These are phyloP conservation scores for Oncorhynchus masou DNA, from an alignment of 2,113 vertebrate genomes.

Conservation along the genomic window DNA sequence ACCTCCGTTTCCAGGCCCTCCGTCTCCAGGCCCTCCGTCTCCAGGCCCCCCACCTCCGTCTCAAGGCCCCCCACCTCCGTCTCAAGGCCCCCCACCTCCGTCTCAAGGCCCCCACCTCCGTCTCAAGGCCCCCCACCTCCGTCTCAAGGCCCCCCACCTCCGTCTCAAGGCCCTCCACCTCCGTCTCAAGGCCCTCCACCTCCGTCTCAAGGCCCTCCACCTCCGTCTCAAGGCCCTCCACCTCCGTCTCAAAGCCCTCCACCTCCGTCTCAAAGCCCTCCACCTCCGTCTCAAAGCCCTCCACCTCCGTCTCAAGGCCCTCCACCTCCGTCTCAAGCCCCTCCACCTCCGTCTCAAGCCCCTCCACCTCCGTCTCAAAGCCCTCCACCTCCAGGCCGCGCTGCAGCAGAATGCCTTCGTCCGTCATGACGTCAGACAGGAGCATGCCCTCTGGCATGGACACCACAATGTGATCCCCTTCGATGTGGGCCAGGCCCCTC, in stretches of 20 bases:
- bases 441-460: constrained; percentile 96
- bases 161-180: constrained; percentile 83
- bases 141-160: constrained; percentile 57
- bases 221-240: constrained; percentile 83
- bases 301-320: constrained; percentile 80
- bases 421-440: constrained; percentile 93
- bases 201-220: constrained; percentile 67
- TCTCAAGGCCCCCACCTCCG: constrained; percentile 76
- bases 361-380: constrained; percentile 73
- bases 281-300: constrained; percentile 78
- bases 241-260: no score
- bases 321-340: constrained; percentile 68
- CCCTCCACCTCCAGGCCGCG: constrained; percentile 87
- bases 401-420: constrained; percentile 92
- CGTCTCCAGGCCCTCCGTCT: no score
- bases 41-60: no score
- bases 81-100: constrained; percentile 45
- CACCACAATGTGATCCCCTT: constrained; percentile 97
- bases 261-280: constrained; percentile 67
- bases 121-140: constrained; percentile 34
- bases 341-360: constrained; percentile 28
- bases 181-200: constrained; percentile 31
- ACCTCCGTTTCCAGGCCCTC: no score
- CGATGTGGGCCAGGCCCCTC: constrained; percentile 95
- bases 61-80: constrained; percentile 47